phyloP scores from a whole-genome alignment of 2,797 vertebrate species.

The Sebastes taczanowskii region DNA sequence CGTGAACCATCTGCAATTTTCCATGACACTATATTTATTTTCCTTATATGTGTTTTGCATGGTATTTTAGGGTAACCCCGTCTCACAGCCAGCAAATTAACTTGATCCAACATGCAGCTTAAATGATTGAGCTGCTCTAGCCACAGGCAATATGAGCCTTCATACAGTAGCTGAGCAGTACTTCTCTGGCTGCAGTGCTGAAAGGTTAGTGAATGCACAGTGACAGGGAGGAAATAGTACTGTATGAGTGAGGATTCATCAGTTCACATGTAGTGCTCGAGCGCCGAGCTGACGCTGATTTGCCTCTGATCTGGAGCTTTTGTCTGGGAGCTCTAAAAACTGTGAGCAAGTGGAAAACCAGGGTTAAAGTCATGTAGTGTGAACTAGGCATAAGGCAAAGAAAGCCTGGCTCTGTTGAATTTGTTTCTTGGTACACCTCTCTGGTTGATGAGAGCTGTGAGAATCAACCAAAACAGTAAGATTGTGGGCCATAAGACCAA shows the following conservation, averaged over 20 bases:
- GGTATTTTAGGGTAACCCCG: background rate
- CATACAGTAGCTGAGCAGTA: background rate
- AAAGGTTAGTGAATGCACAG: background rate
- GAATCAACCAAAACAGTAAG: too few species aligned
- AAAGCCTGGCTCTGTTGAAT: too few species aligned
- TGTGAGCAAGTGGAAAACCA: too few species aligned
- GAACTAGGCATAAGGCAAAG: too few species aligned
- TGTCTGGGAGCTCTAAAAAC: too few species aligned
- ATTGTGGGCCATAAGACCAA: too few species aligned
- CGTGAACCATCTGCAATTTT: background rate
- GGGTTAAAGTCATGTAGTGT: too few species aligned
- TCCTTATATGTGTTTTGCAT: background rate
- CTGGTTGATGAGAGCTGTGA: too few species aligned
- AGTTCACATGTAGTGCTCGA: too few species aligned
- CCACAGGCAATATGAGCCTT: constrained; percentile 1
- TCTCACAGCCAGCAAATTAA: background rate
- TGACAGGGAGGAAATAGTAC: background rate
- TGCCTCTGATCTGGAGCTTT: too few species aligned
- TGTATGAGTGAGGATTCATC: background rate
- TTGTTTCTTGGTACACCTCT: too few species aligned
- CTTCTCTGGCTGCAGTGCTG: background rate
- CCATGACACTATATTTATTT: background rate
- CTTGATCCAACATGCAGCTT: constrained; percentile 25
- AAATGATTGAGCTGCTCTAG: constrained; percentile 20
- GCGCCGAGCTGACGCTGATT: too few species aligned